Evolutionary conservation across 2,113 vertebrate species (phyloP).

Genomic region (Cisticola juncidis): DNA sequence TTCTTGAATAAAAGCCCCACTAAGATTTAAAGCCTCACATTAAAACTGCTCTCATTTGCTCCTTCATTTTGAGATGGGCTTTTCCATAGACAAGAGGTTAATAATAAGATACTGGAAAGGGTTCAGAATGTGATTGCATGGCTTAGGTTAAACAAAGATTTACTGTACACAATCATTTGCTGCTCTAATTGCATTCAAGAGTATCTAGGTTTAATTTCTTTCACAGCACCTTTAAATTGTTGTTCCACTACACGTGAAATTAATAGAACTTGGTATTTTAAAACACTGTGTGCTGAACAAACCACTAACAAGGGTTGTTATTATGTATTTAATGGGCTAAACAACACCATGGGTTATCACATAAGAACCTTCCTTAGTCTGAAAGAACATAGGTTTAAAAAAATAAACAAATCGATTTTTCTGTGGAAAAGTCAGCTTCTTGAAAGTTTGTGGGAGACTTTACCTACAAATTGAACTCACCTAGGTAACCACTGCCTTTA

Average conservation of each 20-base stretch:
- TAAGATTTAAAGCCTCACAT: conserved; percentile 13
- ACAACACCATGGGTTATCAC: not conserved
- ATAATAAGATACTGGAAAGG: conserved; percentile 28
- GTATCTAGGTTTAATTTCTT: conserved; percentile 10
- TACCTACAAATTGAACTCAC: not conserved
- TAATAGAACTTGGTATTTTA: not conserved
- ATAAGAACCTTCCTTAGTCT: not conserved
- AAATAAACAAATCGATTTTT: not conserved
- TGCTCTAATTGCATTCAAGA: conserved; percentile 28
- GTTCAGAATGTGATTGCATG: not conserved
- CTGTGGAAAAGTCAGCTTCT: not conserved
- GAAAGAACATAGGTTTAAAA: not conserved
- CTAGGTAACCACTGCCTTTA: not conserved
- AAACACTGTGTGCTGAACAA: not conserved
- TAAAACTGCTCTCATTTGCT: conserved; percentile 3
- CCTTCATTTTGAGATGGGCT: conserved; percentile 3
- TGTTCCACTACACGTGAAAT: not conserved
- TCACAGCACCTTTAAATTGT: not conserved
- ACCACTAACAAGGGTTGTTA: not conserved
- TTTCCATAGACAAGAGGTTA: conserved; percentile 37
- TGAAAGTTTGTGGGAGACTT: not conserved
- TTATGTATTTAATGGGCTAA: not conserved
- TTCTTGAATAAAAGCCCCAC: not conserved
- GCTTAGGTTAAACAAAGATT: conserved; percentile 36
- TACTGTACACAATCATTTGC: conserved; percentile 24